Evolutionary conservation across 2,113 vertebrate species (phyloP).

Genomic region (Cephalopholis sonnerati): DNA sequence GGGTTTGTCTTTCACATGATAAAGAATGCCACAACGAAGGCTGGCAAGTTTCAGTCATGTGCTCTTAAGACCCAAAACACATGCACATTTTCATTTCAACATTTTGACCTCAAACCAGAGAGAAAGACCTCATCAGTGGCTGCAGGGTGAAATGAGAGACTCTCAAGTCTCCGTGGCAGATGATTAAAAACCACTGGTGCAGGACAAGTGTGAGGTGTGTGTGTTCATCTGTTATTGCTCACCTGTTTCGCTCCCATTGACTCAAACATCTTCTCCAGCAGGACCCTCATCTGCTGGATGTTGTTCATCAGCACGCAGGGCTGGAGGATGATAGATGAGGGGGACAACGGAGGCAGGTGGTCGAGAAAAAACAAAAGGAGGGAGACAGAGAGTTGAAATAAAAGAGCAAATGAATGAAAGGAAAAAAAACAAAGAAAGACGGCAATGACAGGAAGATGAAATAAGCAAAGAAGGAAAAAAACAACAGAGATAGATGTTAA

Average conservation of each 20-base stretch:
- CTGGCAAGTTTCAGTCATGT: background rate
- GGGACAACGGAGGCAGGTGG: background rate
- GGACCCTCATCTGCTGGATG: slow-evolving; percentile 95
- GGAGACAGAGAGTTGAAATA: background rate
- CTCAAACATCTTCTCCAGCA: slow-evolving; percentile 99
- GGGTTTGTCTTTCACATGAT: background rate
- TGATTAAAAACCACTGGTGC: background rate
- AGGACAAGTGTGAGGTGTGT: background rate
- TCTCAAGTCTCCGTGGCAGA: background rate
- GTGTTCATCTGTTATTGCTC: slow-evolving; percentile 9
- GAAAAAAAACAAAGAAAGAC: background rate
- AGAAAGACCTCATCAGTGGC: background rate
- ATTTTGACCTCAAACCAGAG: background rate
- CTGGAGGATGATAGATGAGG: slow-evolving; percentile 70
- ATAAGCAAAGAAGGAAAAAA: slow-evolving; percentile 5
- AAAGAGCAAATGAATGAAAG: background rate
- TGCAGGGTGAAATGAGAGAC: background rate
- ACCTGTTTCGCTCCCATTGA: slow-evolving; percentile 99
- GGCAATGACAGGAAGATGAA: background rate
- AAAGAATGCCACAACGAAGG: too few species aligned
- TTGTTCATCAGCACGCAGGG: slow-evolving; percentile 97
- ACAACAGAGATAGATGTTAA: background rate
- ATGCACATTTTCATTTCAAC: background rate
- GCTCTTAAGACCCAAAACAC: background rate
- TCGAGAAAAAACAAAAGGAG: background rate